Evolutionary conservation across 2,888 invertebrate species (phyloP), one percentile per base, ranked within the genome.

Genomic region (Lasioglossum calceatum): DNA sequence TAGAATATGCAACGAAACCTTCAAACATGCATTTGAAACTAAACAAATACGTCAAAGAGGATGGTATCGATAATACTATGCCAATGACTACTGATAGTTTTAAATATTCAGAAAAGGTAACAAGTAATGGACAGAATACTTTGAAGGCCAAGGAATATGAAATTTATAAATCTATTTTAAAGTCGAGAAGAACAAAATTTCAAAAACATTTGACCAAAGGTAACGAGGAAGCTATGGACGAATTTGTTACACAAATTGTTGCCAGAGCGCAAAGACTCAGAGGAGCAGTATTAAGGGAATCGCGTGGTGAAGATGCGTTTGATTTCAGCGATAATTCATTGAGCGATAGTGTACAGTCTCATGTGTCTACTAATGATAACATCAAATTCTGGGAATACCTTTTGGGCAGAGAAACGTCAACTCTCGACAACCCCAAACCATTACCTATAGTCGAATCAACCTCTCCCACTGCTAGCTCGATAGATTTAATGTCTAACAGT

Each of bases 361-460:
- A 88, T 61, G 23, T 23, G 44, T 82, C 90, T 61, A 54, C 71
- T 2, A 89, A 91, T 47, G 89, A 92, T 27, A 90, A 93, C 81
- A 84, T 86, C 27, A 92, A 92, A 54, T 87, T 94, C 5, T 92
- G 93, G 39, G 91, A 93, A 82, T 92, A 93, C 79, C 91, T 93
- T 77, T 77, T 91, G 86, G 96, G 96, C 4, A 95, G 95, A 84
- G 93, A 95, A 71, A 95, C 96, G 95, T 92, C 93, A 14, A 91
- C 88, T 81, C 90, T 90, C 42, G 95, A 96, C 67, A 95, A 96
- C 87, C 92, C 93, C 77, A 91, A 94, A 27, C 27, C 27, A 27
- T 27, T 27, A 89, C 94, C 95, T 82, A 95, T 95, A 14, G 93
- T 96, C 39, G 92, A 95, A 81, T 94, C 94, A 7, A 94, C 95